Conservation (phyloP, 2,113 vertebrate species). For the Periophthalmus modestus region DNA sequence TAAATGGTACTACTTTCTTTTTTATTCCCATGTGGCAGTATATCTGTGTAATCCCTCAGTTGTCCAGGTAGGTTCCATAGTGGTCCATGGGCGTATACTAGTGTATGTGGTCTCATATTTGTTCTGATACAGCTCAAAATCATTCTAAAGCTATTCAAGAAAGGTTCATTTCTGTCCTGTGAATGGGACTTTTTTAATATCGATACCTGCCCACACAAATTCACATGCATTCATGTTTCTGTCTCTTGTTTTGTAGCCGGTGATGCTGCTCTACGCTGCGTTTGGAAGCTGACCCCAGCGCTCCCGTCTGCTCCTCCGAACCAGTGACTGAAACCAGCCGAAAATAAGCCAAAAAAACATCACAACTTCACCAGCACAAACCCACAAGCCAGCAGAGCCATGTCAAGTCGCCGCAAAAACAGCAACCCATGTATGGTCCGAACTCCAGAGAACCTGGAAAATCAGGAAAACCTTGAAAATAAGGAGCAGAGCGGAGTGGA, state of each 20-base stretch:
- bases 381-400: slow-evolving; percentile 56
- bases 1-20: no score
- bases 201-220: background rate
- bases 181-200: no score
- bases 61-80: no score
- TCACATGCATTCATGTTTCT: background rate
- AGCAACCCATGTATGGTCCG: slow-evolving; percentile 82
- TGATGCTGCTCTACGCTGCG: slow-evolving; percentile 75
- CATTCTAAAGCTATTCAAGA: no score
- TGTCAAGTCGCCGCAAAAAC: slow-evolving; percentile 94
- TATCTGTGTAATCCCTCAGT: no score
- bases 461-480: slow-evolving; percentile 86
- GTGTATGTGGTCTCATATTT: no score
- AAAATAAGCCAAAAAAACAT: slow-evolving; percentile 36
- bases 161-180: no score
- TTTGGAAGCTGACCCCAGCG: slow-evolving; percentile 72
- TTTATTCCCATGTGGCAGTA: no score
- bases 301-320: slow-evolving; percentile 51
- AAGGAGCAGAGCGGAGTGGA: slow-evolving; percentile 69
- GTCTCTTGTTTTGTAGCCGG: slow-evolving; percentile 49
- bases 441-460: slow-evolving; percentile 52
- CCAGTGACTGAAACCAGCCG: slow-evolving; percentile 31
- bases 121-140: no score
- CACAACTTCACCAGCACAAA: slow-evolving; percentile 56
- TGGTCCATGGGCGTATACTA: no score